phyloP scores from a whole-genome alignment of 2,113 vertebrate species.

The Epinephelus moara region DNA sequence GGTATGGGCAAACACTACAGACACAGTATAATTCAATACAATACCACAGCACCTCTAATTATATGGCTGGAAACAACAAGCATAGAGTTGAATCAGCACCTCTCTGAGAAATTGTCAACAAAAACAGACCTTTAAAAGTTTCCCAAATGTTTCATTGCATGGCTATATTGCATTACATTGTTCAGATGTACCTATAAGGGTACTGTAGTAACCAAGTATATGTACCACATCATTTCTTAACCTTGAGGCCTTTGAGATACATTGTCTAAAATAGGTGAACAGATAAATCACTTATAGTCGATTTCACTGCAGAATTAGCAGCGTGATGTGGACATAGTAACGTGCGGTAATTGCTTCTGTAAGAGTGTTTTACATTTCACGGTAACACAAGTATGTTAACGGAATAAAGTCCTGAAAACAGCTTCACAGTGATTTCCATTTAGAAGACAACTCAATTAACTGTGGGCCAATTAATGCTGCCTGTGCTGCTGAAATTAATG shows the following conservation, averaged over 20 bases:
- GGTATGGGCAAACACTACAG: neutral
- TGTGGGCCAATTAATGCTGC: constrained; percentile 55
- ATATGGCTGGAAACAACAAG: neutral
- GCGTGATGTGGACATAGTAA: constrained; percentile 3
- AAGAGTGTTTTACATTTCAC: constrained; percentile 32
- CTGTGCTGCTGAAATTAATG: constrained; percentile 49
- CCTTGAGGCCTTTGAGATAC: neutral
- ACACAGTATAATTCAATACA: neutral
- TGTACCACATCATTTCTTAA: neutral
- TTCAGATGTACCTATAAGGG: neutral
- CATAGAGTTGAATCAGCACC: neutral
- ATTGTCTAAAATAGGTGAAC: neutral
- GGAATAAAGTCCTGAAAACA: constrained; percentile 14
- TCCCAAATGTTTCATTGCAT: neutral
- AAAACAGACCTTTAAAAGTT: neutral
- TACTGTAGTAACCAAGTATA: neutral
- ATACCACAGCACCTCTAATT: neutral
- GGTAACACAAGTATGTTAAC: constrained; percentile 6
- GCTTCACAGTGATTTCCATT: constrained; percentile 53
- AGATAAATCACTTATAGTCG: neutral
- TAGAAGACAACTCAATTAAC: constrained; percentile 62
- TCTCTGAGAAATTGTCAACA: constrained; percentile 4
- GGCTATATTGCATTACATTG: neutral
- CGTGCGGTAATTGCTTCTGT: constrained; percentile 8
- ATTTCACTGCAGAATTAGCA: constrained; percentile 20